Base-by-base conservation (phyloP, 2,888 invertebrate genomes). In the Orthonevra nobilis region DNA sequence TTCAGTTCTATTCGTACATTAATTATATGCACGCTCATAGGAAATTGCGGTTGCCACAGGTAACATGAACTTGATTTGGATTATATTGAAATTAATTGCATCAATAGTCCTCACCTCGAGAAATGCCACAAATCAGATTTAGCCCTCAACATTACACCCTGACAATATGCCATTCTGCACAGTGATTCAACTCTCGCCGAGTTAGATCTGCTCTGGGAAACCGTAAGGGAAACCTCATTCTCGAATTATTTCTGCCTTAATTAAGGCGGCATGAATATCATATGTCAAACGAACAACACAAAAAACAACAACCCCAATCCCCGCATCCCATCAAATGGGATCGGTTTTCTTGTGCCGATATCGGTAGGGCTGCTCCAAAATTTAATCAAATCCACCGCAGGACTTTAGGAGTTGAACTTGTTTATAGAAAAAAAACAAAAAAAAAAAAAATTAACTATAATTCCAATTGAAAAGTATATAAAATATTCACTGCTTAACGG, bases 301-400 rank as follows among this genome's bases (percentile, higher is more conserved):
- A 14, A n/a, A 1, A 9, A 17, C 2, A 20, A 2, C 6, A 30
- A 58, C 6, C 14, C 2, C 23, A 44, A 17, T 0, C 2, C 14
- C 1, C 3, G n/a, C n/a, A n/a, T n/a, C 1, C 15, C 15, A 10
- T 28, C 40, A 2, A 28, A 42, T 19, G 28, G 14, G 32, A 30
- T 28, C 10, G 12, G 5, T 2, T 32, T 14, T 17, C 3, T n/a
- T 19, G 14, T 2, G 3, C 3, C 23, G 56, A 42, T 40, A 56
- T 30, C 38, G 23, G 26, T 2, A 30, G 10, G 14, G 10, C 20
- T 38, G 1, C 19, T 26, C 38, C n/a, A 42, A 64, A 77, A 61
- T 70, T 77, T 77, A 77, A 77, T 77, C 70, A 77, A 77, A 77
- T 66, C 60, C 54, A 64, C 77, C 70, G 46, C 70, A 77, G 64